Conservation (phyloP, 2,113 vertebrate species). For the Murina feae region DNA sequence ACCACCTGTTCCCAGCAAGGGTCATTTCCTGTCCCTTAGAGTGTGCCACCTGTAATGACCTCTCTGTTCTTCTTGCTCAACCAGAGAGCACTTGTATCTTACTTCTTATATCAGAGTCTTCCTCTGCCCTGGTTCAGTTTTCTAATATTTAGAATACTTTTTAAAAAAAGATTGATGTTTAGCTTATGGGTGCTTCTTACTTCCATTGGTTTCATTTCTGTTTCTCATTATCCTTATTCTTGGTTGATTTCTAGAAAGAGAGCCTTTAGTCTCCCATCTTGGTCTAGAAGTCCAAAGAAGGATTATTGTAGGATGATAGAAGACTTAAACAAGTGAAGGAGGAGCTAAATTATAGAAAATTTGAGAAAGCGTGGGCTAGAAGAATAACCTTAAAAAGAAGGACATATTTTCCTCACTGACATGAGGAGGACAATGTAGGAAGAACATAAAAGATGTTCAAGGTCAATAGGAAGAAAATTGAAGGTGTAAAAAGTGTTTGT, state of each 20-base stretch:
- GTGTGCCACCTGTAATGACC: not conserved
- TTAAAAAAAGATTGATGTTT: not conserved
- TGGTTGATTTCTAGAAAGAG: constrained; percentile 10
- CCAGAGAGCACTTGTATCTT: not conserved
- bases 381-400: not conserved
- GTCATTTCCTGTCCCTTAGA: not conserved
- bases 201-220: not conserved
- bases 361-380: not conserved
- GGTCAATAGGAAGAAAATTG: not conserved
- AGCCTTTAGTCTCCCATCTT: not conserved
- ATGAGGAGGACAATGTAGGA: not conserved
- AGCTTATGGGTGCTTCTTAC: not conserved
- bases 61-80: not conserved
- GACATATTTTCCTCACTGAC: not conserved
- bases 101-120: not conserved
- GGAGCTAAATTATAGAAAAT: not conserved
- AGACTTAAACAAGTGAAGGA: not conserved
- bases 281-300: not conserved
- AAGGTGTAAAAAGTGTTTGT: not conserved
- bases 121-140: not conserved
- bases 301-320: not conserved
- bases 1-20: not conserved
- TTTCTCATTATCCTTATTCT: not conserved
- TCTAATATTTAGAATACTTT: not conserved
- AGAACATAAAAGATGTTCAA: not conserved